Percentiles rank a stretch among this genome's conserved stretches.
These are phyloP conservation scores for Babylonia areolata DNA, from an alignment of 1,140 invertebrate genomes.

Conservation along the genomic window DNA sequence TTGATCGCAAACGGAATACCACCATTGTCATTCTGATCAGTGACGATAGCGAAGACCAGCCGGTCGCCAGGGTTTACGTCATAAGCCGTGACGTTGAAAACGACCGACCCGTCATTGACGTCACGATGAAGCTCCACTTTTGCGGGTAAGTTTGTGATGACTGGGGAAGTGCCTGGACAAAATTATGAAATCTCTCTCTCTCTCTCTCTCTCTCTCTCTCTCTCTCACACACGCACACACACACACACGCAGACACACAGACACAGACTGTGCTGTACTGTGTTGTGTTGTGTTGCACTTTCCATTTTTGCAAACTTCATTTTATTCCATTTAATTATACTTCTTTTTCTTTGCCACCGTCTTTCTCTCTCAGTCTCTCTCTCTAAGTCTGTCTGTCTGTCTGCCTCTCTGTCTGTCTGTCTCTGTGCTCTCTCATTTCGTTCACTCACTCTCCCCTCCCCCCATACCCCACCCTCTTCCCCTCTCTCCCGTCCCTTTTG, in stretches of 20 bases:
- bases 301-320: too few relatives aligned
- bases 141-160: background rate
- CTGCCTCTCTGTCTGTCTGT: too few relatives aligned
- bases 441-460: too few relatives aligned
- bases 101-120: background rate
- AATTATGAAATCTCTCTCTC: background rate
- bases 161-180: background rate
- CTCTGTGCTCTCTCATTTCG: too few relatives aligned
- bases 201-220: background rate
- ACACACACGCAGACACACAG: too few relatives aligned
- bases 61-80: background rate
- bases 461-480: background rate
- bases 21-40: background rate
- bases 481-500: too few relatives aligned
- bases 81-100: conserved; percentile 20
- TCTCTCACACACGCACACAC: background rate
- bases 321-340: too few relatives aligned
- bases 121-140: background rate
- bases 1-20: background rate
- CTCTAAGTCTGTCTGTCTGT: too few relatives aligned
- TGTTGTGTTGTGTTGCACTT: too few relatives aligned
- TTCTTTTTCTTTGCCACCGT: too few relatives aligned
- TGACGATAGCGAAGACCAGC: background rate
- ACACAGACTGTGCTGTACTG: too few relatives aligned
- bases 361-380: too few relatives aligned